Evolutionary conservation across 2,888 invertebrate genomes (phyloP).

Genomic region (Drosophila mimica): DNA sequence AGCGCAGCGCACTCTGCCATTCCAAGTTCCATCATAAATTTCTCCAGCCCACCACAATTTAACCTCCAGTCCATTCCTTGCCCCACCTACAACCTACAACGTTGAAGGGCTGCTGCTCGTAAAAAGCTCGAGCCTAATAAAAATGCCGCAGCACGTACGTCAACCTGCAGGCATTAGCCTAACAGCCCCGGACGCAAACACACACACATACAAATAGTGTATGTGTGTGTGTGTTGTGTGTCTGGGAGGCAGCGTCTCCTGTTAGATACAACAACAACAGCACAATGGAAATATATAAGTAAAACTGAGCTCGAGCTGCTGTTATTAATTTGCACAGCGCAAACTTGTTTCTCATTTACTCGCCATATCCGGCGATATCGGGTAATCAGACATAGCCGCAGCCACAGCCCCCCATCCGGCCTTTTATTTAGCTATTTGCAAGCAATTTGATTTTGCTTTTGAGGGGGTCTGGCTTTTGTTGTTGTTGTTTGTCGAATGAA

Average conservation of each 20-base stretch:
- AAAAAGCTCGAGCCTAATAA: constrained; percentile 77
- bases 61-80: not conserved
- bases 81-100: constrained; percentile 47
- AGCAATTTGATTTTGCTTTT: constrained; percentile 70
- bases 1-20: not conserved
- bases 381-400: constrained; percentile 39
- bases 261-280: constrained; percentile 19
- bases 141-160: constrained; percentile 80
- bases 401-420: constrained; percentile 9
- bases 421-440: constrained; percentile 72
- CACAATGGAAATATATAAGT: constrained; percentile 28
- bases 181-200: constrained; percentile 33
- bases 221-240: not conserved
- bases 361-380: constrained; percentile 67
- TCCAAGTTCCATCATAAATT: constrained; percentile 7
- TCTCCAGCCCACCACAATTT: not conserved
- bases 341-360: constrained; percentile 63
- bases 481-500: constrained; percentile 47
- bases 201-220: not conserved
- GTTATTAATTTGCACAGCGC: constrained; percentile 76
- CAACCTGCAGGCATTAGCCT: constrained; percentile 75
- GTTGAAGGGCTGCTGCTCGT: constrained; percentile 70
- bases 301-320: constrained; percentile 43
- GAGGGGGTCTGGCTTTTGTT: constrained; percentile 20
- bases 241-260: constrained; percentile 2